Percentiles rank a stretch among this genome's conserved stretches.
Conservation (phyloP, 2,888 invertebrate genomes). For the Trichogramma dendrolimi region DNA sequence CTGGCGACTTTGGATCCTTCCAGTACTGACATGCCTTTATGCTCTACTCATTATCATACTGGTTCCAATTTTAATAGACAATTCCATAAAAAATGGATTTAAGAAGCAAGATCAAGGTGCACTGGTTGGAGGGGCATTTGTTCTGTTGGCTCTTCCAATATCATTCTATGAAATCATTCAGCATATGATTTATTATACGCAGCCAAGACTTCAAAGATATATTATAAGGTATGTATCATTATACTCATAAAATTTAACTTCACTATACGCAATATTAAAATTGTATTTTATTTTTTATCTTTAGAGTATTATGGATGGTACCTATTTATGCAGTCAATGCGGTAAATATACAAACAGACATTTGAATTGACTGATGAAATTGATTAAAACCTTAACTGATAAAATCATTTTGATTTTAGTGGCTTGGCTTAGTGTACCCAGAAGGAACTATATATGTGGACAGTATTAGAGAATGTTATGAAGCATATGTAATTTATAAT, state of each 20-base stretch:
- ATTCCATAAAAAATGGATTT: slow-evolving; percentile 76
- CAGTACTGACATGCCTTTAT: slow-evolving; percentile 75
- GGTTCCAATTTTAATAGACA: slow-evolving; percentile 77
- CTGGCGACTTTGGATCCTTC: slow-evolving; percentile 90
- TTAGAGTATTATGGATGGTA: slow-evolving; percentile 93
- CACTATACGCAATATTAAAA: slow-evolving; percentile 9
- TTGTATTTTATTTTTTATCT: slow-evolving; percentile 39
- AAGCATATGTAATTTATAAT: slow-evolving; percentile 96
- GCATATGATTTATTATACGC: slow-evolving; percentile 89
- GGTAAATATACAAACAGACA: slow-evolving; percentile 58
- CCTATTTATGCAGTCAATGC: slow-evolving; percentile 94
- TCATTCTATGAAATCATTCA: slow-evolving; percentile 93
- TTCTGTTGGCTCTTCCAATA: slow-evolving; percentile 82
- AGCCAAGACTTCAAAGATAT: slow-evolving; percentile 87
- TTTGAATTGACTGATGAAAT: neutral
- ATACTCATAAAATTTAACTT: slow-evolving; percentile 1
- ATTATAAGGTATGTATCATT: slow-evolving; percentile 70
- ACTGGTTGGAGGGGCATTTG: slow-evolving; percentile 86
- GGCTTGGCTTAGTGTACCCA: slow-evolving; percentile 85
- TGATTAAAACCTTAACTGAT: slow-evolving; percentile 6
- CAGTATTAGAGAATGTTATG: slow-evolving; percentile 90
- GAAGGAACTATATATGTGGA: slow-evolving; percentile 88
- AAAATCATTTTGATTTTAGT: slow-evolving; percentile 54
- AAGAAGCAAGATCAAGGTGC: slow-evolving; percentile 75
- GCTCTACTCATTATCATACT: slow-evolving; percentile 76